These are phyloP conservation scores for Heliocidaris tuberculata DNA, from an alignment of 35 echinoderm and acorn worm species.

Conservation along the genomic window DNA sequence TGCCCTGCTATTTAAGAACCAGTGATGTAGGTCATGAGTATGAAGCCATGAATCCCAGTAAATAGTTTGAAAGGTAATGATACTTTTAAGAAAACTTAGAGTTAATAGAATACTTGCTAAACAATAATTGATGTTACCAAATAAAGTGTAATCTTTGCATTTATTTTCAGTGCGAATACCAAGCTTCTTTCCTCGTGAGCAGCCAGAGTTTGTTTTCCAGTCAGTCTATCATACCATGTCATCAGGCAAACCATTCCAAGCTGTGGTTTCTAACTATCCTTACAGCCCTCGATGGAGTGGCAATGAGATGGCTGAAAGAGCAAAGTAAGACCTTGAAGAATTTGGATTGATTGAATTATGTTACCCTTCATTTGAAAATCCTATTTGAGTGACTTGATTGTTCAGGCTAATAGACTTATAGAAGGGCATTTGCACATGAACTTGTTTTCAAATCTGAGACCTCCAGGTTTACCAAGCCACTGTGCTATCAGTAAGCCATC, in stretches of 20 bases:
- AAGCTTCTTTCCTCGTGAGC: constrained; percentile 80
- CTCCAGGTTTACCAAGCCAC: no score
- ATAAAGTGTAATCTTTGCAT: background rate
- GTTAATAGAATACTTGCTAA: no score
- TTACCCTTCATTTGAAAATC: background rate
- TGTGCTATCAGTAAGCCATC: no score
- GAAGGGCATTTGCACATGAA: no score
- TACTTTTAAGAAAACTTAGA: no score
- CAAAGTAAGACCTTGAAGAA: constrained; percentile 57
- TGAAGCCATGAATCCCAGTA: no score
- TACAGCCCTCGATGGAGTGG: constrained; percentile 98
- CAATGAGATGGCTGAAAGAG: constrained; percentile 97
- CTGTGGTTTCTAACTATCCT: constrained; percentile 69
- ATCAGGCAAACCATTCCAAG: constrained; percentile 60
- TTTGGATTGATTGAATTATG: background rate
- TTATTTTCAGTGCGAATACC: constrained; percentile 74
- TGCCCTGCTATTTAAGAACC: no score
- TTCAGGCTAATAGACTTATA: background rate
- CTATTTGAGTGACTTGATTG: background rate
- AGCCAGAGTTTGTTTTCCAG: constrained; percentile 89
- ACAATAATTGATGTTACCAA: no score
- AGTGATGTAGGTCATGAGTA: no score
- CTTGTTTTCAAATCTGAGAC: no score
- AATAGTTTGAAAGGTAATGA: no score
- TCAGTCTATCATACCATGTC: constrained; percentile 85